These are phyloP conservation scores for Nyctibius bracteatus DNA, from an alignment of 2,113 vertebrate species.

Conservation along the genomic window DNA sequence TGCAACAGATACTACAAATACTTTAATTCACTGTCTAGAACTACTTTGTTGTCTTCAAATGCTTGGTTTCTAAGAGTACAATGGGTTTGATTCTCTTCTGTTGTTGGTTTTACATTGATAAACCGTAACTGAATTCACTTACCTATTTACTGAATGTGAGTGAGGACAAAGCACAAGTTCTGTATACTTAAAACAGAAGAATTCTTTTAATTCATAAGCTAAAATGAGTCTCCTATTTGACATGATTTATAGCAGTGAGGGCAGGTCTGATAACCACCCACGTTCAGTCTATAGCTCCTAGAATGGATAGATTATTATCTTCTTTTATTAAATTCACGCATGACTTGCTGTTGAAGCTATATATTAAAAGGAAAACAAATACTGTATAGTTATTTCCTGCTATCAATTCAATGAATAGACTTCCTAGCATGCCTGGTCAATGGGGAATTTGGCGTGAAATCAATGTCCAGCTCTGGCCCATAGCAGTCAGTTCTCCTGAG, in stretches of 20 bases:
- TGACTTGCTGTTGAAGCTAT: conserved; percentile 42
- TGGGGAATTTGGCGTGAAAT: conserved; percentile 52
- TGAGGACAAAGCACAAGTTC: neutral
- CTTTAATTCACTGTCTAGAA: neutral
- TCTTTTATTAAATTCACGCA: conserved; percentile 66
- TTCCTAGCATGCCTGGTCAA: conserved; percentile 45
- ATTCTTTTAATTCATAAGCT: neutral
- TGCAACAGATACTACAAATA: neutral
- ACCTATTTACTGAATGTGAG: neutral
- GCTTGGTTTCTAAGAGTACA: neutral
- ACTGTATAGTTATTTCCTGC: conserved; percentile 34
- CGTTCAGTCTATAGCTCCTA: neutral
- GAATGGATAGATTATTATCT: conserved; percentile 62
- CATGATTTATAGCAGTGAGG: conserved; percentile 56
- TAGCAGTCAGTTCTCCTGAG: conserved; percentile 43
- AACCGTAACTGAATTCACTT: neutral
- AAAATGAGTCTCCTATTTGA: conserved; percentile 29
- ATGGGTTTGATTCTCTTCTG: neutral
- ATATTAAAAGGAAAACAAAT: conserved; percentile 63
- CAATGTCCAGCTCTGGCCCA: conserved; percentile 32
- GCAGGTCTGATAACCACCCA: conserved; percentile 38
- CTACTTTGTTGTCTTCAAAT: neutral
- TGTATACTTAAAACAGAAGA: neutral
- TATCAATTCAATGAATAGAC: conserved; percentile 37
- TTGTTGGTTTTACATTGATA: neutral